Percentiles rank a stretch among this genome's conserved stretches.
phyloP scores from a whole-genome alignment of 2,113 vertebrate species.

The Litocranius walleri region DNA sequence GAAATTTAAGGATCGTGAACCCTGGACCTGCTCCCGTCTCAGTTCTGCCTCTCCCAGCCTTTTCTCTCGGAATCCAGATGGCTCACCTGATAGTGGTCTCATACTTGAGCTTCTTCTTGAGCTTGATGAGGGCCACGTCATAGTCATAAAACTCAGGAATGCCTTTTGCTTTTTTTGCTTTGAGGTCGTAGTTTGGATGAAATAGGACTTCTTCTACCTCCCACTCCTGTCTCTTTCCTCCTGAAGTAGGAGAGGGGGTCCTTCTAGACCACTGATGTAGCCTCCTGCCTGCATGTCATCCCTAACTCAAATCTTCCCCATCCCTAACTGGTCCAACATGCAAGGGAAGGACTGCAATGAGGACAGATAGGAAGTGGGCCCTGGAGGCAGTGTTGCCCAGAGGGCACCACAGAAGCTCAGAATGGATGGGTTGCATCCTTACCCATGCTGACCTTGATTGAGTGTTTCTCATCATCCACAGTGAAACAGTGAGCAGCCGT shows the following conservation, averaged over 20 bases:
- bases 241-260: not conserved
- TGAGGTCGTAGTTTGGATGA: conserved; percentile 80
- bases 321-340: not conserved
- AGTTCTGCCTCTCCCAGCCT: not conserved
- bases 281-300: not conserved
- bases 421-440: not conserved
- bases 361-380: too few species aligned
- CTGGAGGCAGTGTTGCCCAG: not conserved
- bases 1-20: not conserved
- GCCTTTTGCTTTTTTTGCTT: conserved; percentile 69
- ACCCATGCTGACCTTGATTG: conserved; percentile 68
- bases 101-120: conserved; percentile 72
- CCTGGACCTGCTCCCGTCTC: too few species aligned
- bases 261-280: not conserved
- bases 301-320: not conserved
- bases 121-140: conserved; percentile 84
- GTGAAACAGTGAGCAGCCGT: conserved; percentile 90
- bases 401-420: not conserved
- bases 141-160: conserved; percentile 90
- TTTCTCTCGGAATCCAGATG: not conserved
- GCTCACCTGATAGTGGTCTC: conserved; percentile 79
- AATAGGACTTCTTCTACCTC: conserved; percentile 57
- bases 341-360: not conserved
- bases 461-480: conserved; percentile 43
- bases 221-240: not conserved